Base-by-base conservation (phyloP, 2,888 invertebrate species). In the Thera britannica region DNA sequence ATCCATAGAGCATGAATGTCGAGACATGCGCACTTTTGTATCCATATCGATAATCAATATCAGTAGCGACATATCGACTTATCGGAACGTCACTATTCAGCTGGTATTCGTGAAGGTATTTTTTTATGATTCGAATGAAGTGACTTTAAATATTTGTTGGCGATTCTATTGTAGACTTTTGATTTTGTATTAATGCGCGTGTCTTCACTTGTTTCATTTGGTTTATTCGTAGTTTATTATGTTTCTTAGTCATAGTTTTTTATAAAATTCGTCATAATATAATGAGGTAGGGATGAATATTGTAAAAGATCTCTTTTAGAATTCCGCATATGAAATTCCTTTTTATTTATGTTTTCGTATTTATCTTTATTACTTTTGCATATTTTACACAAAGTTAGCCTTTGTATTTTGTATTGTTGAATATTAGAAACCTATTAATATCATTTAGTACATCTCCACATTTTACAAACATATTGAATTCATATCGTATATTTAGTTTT, bases 391-490 rank as follows among this genome's bases (percentile, higher is more conserved):
- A 48, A 52, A 38, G 9, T 36, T 65, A 46, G 58, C n/a, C 58
- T 59, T 60, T 56, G 9, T 59, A 56, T 38, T 54, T 38, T 12
- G 48, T 9, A 46, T 60, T 58, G 9, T 60, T 44, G 41, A 44
- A 54, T 46, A 46, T 48, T 38, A 54, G 9, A 56, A 59, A 49
- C 23, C 2, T 57, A 41, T 12, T 23, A 23, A 12, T 46, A 44
- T 72, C 62, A 68, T 73, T 72, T 34, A 46, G 58, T 51, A 81
- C 79, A 82, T 82, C 70, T 79, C 78, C 77, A 79, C 35, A 66
- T 75, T 79, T 72, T 77, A 79, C 73, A 84, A 80, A 86, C 86
- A 88, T 89, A 87, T 89, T 88, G 72, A 79, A 82, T 79, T 80
- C 87, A 88, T 89, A 89, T 89, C 90, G 83, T 84, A 79, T 49